Evolutionary conservation across 2,113 vertebrate genomes (phyloP), one percentile per base, ranked within the genome.

Genomic region (Leucopsar rothschildi): DNA sequence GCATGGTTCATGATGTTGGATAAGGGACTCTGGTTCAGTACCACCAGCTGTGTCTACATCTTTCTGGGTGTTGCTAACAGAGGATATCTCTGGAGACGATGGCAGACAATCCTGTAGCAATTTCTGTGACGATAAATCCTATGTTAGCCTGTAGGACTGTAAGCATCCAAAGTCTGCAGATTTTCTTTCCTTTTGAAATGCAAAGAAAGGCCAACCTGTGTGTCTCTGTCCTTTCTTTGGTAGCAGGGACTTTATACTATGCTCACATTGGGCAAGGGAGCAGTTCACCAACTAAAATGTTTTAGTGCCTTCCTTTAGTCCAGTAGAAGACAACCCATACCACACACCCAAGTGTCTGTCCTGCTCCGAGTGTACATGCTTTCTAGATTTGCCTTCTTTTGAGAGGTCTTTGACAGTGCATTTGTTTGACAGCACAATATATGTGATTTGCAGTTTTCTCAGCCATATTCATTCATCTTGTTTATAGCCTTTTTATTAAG

Each of bases 401-500:
- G 66, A 65, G 44, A 56, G 23, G 15, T 61, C 28, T 53, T 25
- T 47, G 45, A 16, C 0, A 9, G 17, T 47, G 55, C 4, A 0
- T 57, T 83, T 72, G 9, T 77, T 57, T 88, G 55, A 29, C 50
- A 56, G 45, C 0, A 0, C 16, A 4, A 40, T 56, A 16, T 12
- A 6, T 23, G 42, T 61, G 68, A 91, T 57, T 65, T 83, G 37
- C 52, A 20, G 33, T 76, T 88, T 90, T 59, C 39, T 84, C 42
- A 70, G 33, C 44, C 0, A 0, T 33, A 15, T 11, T 65, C 11
- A n/a, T 90, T 83, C 15, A 35, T 77, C 59, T 86, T 78, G 13
- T 70, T 88, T 86, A 88, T 55, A 77, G 68, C 60, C 8, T 10
- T 86, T 93, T 81, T 77, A 86, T 81, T 86, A 90, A 86, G 47